phyloP scores from a whole-genome alignment of 2,113 vertebrate species.

The Cynocephalus volans region DNA sequence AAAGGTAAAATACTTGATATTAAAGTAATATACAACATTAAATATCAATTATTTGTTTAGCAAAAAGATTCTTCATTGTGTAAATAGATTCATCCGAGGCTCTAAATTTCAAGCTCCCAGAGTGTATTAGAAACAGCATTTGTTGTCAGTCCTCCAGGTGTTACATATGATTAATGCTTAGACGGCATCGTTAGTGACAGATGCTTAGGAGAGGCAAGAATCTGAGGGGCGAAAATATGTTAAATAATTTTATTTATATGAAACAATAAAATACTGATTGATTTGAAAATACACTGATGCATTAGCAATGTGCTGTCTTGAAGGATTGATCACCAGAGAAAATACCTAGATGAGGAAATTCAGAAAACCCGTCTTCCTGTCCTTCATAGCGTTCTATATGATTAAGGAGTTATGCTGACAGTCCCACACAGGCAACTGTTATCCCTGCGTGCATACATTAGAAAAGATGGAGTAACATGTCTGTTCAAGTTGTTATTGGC shows the following conservation, averaged over 20 bases:
- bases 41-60: not conserved
- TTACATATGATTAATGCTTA: not conserved
- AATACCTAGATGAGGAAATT: not conserved
- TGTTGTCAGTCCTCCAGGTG: not conserved
- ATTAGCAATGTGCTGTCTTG: not conserved
- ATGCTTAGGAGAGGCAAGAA: not conserved
- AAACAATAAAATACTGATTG: not conserved
- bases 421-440: not conserved
- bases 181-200: not conserved
- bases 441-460: not conserved
- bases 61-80: not conserved
- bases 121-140: not conserved
- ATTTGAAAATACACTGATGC: not conserved
- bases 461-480: not conserved
- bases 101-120: not conserved
- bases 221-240: not conserved
- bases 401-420: not conserved
- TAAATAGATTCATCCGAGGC: not conserved
- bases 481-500: not conserved
- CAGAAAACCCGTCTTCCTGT: not conserved
- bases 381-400: not conserved
- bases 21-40: not conserved
- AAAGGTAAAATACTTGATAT: not conserved
- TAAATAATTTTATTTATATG: not conserved
- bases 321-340: not conserved